Conservation (phyloP, 2,113 vertebrate genomes). For the Gymnorhina tibicen region DNA sequence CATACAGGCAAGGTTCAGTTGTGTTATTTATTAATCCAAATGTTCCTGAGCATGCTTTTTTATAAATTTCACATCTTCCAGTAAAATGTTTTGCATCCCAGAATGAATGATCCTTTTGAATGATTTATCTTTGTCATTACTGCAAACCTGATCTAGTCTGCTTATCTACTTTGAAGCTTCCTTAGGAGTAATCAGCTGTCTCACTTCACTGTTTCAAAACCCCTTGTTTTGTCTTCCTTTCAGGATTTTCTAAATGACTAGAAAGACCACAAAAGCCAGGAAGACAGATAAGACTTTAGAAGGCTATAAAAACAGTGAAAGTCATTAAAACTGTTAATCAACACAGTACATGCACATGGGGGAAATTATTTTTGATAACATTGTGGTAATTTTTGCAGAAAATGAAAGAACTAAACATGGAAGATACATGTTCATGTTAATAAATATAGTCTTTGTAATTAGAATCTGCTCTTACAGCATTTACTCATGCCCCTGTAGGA, state of each 20-base stretch:
- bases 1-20: not conserved
- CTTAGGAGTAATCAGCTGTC: slow-evolving; percentile 25
- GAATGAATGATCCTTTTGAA: slow-evolving; percentile 3
- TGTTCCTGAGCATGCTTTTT: not conserved
- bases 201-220: slow-evolving; percentile 7
- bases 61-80: slow-evolving; percentile 4
- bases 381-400: not conserved
- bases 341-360: not conserved
- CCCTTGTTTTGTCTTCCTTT: slow-evolving; percentile 36
- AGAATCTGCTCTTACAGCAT: not conserved
- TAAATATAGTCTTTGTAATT: not conserved
- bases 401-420: not conserved
- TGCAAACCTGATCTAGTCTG: not conserved
- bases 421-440: not conserved
- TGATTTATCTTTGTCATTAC: slow-evolving; percentile 12
- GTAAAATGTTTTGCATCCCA: not conserved
- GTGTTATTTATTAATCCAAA: slow-evolving; percentile 4
- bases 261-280: not conserved
- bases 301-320: slow-evolving; percentile 10
- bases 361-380: not conserved
- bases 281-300: slow-evolving; percentile 35
- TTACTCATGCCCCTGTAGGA: not conserved
- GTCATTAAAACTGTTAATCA: slow-evolving; percentile 32
- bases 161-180: slow-evolving; percentile 38
- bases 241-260: not conserved